Percentiles rank a stretch among this genome's conserved stretches.
These are phyloP conservation scores for Hipposideros armiger DNA, from an alignment of 2,113 vertebrate genomes.

Conservation along the genomic window DNA sequence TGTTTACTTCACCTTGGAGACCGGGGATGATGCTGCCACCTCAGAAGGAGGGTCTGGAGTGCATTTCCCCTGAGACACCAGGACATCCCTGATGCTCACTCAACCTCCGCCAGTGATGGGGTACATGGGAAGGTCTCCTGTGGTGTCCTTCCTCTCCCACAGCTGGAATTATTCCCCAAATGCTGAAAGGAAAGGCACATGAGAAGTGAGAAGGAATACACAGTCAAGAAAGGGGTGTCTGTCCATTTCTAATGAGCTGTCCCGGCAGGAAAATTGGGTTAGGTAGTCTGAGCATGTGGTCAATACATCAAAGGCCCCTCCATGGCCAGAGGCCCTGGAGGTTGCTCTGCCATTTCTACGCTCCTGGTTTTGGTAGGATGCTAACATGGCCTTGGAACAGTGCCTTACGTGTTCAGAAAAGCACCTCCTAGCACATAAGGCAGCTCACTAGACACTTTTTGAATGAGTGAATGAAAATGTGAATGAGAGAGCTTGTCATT, in stretches of 20 bases:
- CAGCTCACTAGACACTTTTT: neutral
- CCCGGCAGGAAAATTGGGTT: neutral
- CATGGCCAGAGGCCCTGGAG: neutral
- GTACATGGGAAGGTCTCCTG: neutral
- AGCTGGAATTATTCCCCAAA: neutral
- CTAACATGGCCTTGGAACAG: neutral
- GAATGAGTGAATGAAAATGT: neutral
- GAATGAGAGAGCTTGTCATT: neutral
- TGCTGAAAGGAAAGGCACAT: neutral
- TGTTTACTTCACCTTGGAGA: neutral
- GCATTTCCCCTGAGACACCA: rapidly evolving
- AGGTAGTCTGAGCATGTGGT: neutral
- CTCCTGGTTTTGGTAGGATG: neutral
- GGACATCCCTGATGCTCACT: neutral
- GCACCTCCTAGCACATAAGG: neutral
- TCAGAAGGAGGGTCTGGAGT: neutral
- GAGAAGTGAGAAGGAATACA: neutral
- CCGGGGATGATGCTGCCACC: neutral
- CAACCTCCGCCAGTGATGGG: neutral
- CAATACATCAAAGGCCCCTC: neutral
- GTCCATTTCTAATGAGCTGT: neutral
- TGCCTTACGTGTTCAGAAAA: neutral
- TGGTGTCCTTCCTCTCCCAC: neutral
- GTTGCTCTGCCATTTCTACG: neutral
- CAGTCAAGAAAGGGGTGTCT: neutral